phyloP scores from a whole-genome alignment of 2,113 vertebrate species.

The Phaethornis superciliosus region DNA sequence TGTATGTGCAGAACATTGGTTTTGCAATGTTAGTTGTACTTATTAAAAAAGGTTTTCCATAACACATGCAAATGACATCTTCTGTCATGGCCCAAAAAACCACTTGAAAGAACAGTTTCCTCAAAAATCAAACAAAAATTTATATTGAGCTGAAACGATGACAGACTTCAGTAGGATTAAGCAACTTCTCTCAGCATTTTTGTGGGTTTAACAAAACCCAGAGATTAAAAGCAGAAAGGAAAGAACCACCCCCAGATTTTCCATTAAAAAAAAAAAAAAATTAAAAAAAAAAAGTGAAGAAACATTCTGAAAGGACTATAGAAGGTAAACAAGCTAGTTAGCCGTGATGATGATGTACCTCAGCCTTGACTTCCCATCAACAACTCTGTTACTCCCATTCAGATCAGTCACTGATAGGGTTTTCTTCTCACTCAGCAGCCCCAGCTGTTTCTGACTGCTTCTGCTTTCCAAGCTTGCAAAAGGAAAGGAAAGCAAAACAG shows the following conservation, averaged over 20 bases:
- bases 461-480: not conserved
- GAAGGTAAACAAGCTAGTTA: slow-evolving; percentile 35
- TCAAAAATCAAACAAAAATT: slow-evolving; percentile 18
- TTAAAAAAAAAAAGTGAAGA: not conserved
- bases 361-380: not conserved
- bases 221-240: slow-evolving; percentile 59
- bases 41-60: not conserved
- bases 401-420: not conserved
- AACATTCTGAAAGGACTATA: not conserved
- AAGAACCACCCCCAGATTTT: slow-evolving; percentile 70
- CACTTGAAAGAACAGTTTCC: not conserved
- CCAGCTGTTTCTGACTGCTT: not conserved
- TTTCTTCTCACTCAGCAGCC: slow-evolving; percentile 21
- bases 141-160: not conserved
- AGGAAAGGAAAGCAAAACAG: not conserved
- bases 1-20: not conserved
- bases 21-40: not conserved
- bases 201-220: slow-evolving; percentile 62
- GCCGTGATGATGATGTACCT: not conserved
- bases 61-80: not conserved
- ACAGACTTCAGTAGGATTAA: slow-evolving; percentile 45
- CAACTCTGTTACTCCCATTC: not conserved
- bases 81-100: not conserved
- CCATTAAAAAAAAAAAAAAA: not conserved
- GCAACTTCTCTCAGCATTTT: slow-evolving; percentile 64